phyloP scores from a whole-genome alignment of 1,140 invertebrate genomes.

The Neotoxoptera formosana region DNA sequence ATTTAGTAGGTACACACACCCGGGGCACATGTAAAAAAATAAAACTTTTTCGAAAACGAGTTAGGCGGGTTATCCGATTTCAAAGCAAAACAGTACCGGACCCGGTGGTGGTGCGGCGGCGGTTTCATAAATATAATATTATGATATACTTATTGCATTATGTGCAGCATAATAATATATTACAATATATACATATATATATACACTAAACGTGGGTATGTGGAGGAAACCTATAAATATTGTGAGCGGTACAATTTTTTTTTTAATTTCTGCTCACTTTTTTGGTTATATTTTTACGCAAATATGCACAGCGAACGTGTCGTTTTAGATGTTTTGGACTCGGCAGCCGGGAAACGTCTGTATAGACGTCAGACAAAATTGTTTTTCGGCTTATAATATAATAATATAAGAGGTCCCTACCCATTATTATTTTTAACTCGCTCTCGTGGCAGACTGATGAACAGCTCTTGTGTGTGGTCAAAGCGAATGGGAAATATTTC shows the following conservation, averaged over 20 bases:
- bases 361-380: background rate
- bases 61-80: slow-evolving; percentile 34
- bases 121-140: background rate
- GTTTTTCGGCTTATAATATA: background rate
- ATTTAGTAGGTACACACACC: background rate
- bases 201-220: background rate
- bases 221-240: background rate
- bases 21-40: background rate
- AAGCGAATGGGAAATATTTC: background rate
- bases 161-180: background rate
- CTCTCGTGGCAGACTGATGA: background rate
- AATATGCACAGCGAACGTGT: background rate
- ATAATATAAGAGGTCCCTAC: background rate
- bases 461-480: slow-evolving; percentile 6
- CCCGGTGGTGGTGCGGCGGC: background rate
- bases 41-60: slow-evolving; percentile 18
- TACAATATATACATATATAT: background rate
- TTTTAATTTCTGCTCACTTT: background rate
- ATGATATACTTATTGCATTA: background rate
- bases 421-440: slow-evolving; percentile 24
- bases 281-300: background rate
- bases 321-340: background rate
- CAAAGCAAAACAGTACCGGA: slow-evolving; percentile 11
- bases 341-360: no score
- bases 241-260: background rate